Evolutionary conservation across 2,888 invertebrate genomes (phyloP), one percentile per base, ranked within the genome.

Genomic region (Ochropacha duplaris): DNA sequence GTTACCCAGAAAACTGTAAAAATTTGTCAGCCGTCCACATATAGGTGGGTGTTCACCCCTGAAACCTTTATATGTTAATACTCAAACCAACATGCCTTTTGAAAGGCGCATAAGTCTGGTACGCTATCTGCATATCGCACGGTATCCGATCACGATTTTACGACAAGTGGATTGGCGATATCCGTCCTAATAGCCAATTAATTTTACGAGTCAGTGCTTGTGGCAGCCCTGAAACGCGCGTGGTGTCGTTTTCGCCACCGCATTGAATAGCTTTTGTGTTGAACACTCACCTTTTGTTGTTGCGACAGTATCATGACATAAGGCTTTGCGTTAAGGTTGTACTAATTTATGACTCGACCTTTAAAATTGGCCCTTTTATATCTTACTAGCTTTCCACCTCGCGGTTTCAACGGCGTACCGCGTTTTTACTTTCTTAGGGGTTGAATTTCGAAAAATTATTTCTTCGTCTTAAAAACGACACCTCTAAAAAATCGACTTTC

Each of bases 211-310:
- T 66, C 69, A 61, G 65, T 66, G 66, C 74, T 78, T 78, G 68
- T 66, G 64, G 61, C 60, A 67, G 36, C 69, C 66, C 72, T 66
- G 56, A 57, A 58, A 59, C 59, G 62, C 52, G 59, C 52, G 57
- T 50, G 65, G 68, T 60, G 67, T 70, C 69, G 79, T 74, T 65
- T 64, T 44, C 44, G 19, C 70, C 69, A 61, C 71, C 68, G 71
- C 76, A 78, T 76, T 82, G 76, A 83, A 84, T 81, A 78, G 81
- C 79, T 74, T 79, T 84, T 84, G 79, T 83, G 70, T 65, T 73
- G 74, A 72, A 77, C 75, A 76, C 81, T 81, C 79, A 77, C 83
- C 86, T 85, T 79, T 86, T 86, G 86, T 86, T 82, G 72, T 73
- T 61, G 66, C 68, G 74, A 77, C 81, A 75, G 73, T 68, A 69